Base-by-base conservation (phyloP, 92 coral and sea anemone genomes). In the Phenganax marumi region DNA sequence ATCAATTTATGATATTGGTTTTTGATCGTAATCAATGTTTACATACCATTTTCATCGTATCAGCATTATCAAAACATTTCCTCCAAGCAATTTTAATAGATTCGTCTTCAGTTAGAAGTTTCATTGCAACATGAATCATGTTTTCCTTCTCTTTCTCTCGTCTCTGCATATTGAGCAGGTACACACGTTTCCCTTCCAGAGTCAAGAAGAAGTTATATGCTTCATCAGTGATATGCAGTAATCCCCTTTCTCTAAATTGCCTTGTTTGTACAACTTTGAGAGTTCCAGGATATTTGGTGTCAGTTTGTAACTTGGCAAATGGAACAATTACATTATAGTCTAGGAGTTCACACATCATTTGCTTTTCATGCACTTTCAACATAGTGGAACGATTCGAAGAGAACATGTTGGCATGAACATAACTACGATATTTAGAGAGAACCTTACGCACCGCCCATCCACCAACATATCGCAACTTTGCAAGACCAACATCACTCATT, bases 361-460 rank as follows among this genome's bases (percentile, higher is more conserved):
- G 83, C 56, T 80, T 55, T 14, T 50, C 70, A 2, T 63, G 82
- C 7, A 89, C 89, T 25, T 52, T 63, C 68, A 60, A 56, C 18
- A 72, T 68, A 6, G 88, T 83, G 13, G 52, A 17, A 60, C 56
- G 68, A 61, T 18, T 26, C 46, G 52, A 48, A 6, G 87, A 53
- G 17, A 22, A 69, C 81, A 88, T 84, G 79, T 86, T 89, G 0
- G 58, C 76, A 23, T 80, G 61, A 8, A 88, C 88, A 76, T 84
- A 84, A 13, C 61, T 76, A 13, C 88, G 57, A 33, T 64, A 73
- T 33, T 70, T 25, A 14, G 71, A 8, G 6, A 89, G 77, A 3
- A 85, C 82, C 66, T 89, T 89, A 39, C 73, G 54, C 13, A 89
- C 84, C 22, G 82, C 53, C 89, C 76, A 80, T 17, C 84, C 84